Evolutionary conservation across 2,888 invertebrate genomes (phyloP), one percentile per base, ranked within the genome.

Genomic region (Hypomecis atomaria): DNA sequence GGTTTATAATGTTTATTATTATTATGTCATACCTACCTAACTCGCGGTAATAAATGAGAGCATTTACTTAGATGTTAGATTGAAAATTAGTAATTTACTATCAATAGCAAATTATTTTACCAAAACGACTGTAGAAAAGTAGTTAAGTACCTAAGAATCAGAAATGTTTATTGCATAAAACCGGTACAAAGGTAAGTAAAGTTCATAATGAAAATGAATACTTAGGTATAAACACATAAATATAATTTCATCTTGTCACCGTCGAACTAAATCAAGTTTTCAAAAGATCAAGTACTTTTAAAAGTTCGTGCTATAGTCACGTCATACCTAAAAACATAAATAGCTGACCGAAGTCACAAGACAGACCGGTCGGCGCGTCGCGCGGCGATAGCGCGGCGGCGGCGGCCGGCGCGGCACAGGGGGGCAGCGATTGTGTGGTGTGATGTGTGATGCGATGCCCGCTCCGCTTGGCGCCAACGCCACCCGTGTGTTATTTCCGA

Each of bases 401-500:
- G 67, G 61, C 34, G 47, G 47, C 54, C 54, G 62, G 61, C 54
- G 58, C 59, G 50, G 62, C 49, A 62, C 59, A 62, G 54, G 66
- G 59, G 62, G 66, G 66, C 66, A 63, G 64, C 62, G 66, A 60
- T 67, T 64, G 66, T 66, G 71, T 65, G 67, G 65, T 62, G 70
- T 70, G 79, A 65, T 71, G 76, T 71, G 71, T 69, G 75, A 67
- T 76, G 79, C 78, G 78, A 73, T 81, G 78, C 77, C 81, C 84
- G 84, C 87, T 80, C 79, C 82, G 87, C 89, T 90, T 90, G 91
- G 92, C 92, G 92, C 92, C 91, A 89, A 89, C 86, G 83, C 85
- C 81, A 83, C 78, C 80, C 82, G 86, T 81, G 83, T 85, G 89
- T 87, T 92, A 92, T 92, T 92, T 92, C 90, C 84, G 87, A 92